phyloP scores from a whole-genome alignment of 2,113 vertebrate genomes.

The Toxostoma redivivum region DNA sequence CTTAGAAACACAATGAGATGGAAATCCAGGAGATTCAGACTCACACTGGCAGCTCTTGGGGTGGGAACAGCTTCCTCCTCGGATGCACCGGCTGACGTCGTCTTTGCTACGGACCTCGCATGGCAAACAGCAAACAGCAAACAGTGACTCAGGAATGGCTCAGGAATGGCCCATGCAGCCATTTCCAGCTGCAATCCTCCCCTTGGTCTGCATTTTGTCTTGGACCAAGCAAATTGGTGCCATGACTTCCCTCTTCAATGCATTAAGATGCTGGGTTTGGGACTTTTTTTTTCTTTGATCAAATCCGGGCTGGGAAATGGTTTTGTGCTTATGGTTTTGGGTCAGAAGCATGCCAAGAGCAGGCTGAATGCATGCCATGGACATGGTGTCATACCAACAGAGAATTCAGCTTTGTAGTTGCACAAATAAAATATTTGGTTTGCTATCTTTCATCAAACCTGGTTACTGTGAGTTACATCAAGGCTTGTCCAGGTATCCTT shows the following conservation, averaged over 20 bases:
- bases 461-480: not conserved
- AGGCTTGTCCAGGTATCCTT: not conserved
- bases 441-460: not conserved
- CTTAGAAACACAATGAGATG: conserved; percentile 54
- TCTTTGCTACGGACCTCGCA: not conserved
- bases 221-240: not conserved
- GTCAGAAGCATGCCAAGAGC: not conserved
- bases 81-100: not conserved
- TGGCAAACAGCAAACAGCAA: not conserved
- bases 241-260: not conserved
- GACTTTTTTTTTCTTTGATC: not conserved
- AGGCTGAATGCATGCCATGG: accelerated
- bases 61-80: not conserved
- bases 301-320: not conserved
- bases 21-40: conserved; percentile 29
- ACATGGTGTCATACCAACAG: too few species aligned
- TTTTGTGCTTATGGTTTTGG: not conserved
- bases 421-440: not conserved
- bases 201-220: not conserved
- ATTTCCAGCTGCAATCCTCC: not conserved
- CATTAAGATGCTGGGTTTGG: not conserved
- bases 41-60: not conserved
- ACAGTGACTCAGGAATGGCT: not conserved
- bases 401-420: not conserved
- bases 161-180: not conserved